A percentile compares a stretch with the other conserved stretches of the same genome.
These are phyloP conservation scores for Caenorhabditis parvicauda DNA, from an alignment of 2,888 invertebrate genomes.

Conservation along the genomic window DNA sequence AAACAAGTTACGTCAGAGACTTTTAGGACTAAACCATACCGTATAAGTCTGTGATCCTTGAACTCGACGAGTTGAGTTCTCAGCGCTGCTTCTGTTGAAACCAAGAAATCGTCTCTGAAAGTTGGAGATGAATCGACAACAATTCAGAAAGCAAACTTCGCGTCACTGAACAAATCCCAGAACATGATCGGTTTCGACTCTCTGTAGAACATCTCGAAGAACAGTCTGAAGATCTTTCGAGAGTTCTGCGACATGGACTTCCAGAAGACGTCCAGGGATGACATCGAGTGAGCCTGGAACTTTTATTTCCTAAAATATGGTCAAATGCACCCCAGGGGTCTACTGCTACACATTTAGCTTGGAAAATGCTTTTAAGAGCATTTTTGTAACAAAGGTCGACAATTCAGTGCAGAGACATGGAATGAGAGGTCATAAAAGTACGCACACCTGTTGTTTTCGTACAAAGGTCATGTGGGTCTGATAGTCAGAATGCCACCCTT, in stretches of 20 bases:
- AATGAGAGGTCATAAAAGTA: too few relatives aligned
- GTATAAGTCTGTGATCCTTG: slow-evolving; percentile 86
- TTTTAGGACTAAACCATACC: slow-evolving; percentile 52
- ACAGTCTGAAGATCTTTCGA: slow-evolving; percentile 60
- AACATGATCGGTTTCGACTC: slow-evolving; percentile 76
- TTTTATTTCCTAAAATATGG: too few relatives aligned
- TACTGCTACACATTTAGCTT: too few relatives aligned
- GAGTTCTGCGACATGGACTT: slow-evolving; percentile 85
- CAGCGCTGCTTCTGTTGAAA: slow-evolving; percentile 85
- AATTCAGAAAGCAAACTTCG: slow-evolving; percentile 50
- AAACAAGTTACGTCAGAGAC: neutral
- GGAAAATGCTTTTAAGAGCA: neutral
- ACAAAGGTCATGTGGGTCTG: too few relatives aligned
- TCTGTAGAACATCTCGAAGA: slow-evolving; percentile 32
- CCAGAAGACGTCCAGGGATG: slow-evolving; percentile 85
- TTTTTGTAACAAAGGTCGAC: too few relatives aligned
- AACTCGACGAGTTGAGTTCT: slow-evolving; percentile 85
- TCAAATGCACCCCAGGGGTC: neutral
- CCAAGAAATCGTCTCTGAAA: slow-evolving; percentile 79
- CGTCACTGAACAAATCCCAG: slow-evolving; percentile 78
- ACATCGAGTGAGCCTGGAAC: slow-evolving; percentile 68
- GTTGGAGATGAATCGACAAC: neutral
- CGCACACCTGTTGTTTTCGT: too few relatives aligned
- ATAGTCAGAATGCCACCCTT: too few relatives aligned
- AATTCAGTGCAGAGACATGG: too few relatives aligned